Evolutionary conservation across 2,113 vertebrate genomes (phyloP).

Genomic region (Geococcyx californianus): DNA sequence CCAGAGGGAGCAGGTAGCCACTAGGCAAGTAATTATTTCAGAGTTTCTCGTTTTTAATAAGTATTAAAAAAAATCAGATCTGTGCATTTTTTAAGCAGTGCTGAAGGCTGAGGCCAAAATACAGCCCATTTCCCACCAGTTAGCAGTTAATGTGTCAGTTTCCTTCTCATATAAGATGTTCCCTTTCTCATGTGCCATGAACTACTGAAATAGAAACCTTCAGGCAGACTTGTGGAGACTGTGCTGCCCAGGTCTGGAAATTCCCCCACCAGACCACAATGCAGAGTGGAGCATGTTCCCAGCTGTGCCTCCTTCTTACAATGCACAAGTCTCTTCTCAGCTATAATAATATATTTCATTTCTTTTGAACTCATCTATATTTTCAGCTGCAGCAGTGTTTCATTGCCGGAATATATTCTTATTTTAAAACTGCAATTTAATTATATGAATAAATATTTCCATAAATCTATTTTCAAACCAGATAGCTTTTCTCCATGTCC

Average conservation of each 20-base stretch:
- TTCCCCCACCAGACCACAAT: not conserved
- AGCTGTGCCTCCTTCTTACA: not conserved
- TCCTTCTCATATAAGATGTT: not conserved
- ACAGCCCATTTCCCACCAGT: not conserved
- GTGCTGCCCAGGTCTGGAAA: not conserved
- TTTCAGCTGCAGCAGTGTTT: not conserved
- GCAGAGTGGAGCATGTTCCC: not conserved
- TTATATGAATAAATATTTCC: not conserved
- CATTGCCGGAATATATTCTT: not conserved
- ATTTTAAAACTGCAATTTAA: not conserved
- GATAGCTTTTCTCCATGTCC: not conserved
- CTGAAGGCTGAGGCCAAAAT: not conserved
- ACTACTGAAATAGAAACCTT: not conserved
- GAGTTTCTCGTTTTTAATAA: not conserved
- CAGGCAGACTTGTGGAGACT: not conserved
- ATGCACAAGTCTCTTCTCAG: too few species aligned
- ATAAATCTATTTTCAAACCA: not conserved
- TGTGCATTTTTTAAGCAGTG: not conserved
- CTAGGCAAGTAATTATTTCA: not conserved
- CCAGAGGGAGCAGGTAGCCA: not conserved
- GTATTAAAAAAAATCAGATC: not conserved
- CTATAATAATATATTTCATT: not conserved
- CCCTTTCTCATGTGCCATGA: fast-evolving
- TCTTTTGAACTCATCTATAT: not conserved
- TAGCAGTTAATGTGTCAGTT: not conserved